Conservation (phyloP, 30 jellyfish, hydroid and myxozoan genomes). For the Hydra vulgaris region DNA sequence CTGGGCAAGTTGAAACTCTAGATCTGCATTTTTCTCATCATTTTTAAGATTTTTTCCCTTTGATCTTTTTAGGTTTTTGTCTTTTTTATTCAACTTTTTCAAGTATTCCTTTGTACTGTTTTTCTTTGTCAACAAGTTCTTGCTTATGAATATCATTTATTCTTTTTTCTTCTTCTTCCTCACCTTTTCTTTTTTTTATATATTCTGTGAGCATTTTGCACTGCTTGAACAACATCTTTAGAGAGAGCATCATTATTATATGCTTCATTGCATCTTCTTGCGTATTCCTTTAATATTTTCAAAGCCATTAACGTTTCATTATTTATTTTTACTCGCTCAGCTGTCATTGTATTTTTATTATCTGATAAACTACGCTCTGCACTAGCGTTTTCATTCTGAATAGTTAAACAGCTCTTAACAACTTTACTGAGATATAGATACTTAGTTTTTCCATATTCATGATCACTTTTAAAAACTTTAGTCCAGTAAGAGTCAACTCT, state of each 20-base stretch:
- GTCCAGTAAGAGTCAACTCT: not conserved
- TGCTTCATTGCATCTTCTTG: conserved; percentile 4
- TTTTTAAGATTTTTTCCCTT: too few species aligned
- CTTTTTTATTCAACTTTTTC: too few species aligned
- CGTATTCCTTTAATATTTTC: not conserved
- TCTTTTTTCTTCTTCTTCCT: too few species aligned
- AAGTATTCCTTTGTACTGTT: too few species aligned
- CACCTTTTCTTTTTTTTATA: not conserved
- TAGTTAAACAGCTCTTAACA: not conserved
- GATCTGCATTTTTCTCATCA: too few species aligned
- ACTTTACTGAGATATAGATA: not conserved
- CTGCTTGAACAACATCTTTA: not conserved
- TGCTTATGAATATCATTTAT: too few species aligned
- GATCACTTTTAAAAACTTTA: not conserved
- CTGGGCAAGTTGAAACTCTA: too few species aligned
- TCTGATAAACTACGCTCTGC: conserved; percentile 5
- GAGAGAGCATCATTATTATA: not conserved
- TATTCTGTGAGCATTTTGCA: not conserved
- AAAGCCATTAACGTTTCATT: not conserved
- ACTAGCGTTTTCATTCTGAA: not conserved
- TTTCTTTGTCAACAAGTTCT: too few species aligned
- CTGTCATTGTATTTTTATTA: not conserved
- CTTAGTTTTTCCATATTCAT: not conserved
- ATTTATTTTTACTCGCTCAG: not conserved
- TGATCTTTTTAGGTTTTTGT: too few species aligned